Evolutionary conservation across 2,797 vertebrate genomes (phyloP).

Genomic region (Hylomyscus alleni): DNA sequence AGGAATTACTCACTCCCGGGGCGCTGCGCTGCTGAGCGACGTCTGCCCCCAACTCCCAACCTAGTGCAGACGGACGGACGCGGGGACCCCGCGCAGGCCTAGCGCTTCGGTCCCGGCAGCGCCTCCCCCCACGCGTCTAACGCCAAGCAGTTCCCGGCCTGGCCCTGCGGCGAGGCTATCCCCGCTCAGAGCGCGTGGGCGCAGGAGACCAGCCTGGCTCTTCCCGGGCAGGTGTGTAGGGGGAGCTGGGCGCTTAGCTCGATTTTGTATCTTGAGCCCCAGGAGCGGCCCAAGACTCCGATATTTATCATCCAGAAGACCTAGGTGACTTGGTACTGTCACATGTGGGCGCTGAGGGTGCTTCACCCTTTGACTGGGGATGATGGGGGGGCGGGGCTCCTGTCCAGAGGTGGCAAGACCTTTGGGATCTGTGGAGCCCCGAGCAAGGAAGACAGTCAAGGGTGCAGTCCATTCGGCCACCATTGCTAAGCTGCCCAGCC

Average conservation of each 20-base stretch:
- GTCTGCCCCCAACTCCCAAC: neutral
- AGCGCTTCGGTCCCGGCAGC: neutral
- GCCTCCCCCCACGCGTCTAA: neutral
- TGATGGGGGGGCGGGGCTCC: neutral
- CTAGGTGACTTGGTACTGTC: neutral
- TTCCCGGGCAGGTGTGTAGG: neutral
- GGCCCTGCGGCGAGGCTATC: neutral
- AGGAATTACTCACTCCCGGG: neutral
- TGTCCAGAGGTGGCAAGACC: neutral
- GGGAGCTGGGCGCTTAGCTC: neutral
- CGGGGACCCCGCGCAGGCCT: neutral
- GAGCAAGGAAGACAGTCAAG: neutral
- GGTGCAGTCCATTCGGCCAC: rapidly evolving
- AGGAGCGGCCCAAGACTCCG: neutral
- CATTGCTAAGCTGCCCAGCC: neutral
- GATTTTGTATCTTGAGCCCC: neutral
- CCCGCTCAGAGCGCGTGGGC: neutral
- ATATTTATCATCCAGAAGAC: neutral
- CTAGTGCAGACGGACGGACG: neutral
- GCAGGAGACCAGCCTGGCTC: neutral
- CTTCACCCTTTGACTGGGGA: too few relatives aligned
- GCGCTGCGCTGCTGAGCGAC: neutral
- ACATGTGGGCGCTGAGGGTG: neutral
- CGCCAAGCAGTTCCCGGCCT: neutral
- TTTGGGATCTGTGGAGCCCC: too few relatives aligned